Percentiles rank a stretch among this genome's conserved stretches.
Evolutionary conservation across 2,113 vertebrate species (phyloP).

Genomic region (Piprites chloris): DNA sequence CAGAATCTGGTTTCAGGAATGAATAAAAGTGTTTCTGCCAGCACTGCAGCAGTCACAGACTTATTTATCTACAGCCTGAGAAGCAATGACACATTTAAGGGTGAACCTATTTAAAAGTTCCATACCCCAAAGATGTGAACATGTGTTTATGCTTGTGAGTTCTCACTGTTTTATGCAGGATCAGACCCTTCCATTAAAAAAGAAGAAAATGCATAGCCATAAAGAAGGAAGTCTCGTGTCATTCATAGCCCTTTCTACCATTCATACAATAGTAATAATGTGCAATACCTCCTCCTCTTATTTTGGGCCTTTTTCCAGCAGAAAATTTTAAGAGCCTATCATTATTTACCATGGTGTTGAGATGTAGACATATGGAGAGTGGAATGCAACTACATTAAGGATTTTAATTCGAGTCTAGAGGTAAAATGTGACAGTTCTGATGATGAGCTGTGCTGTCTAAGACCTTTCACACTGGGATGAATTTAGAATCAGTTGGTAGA

Average conservation of each 20-base stretch:
- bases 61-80: not conserved
- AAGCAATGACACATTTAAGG: not conserved
- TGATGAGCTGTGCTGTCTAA: not conserved
- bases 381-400: not conserved
- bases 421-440: not conserved
- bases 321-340: not conserved
- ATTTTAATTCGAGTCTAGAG: constrained; percentile 4
- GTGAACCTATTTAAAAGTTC: not conserved
- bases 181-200: not conserved
- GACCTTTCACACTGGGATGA: not conserved
- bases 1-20: not conserved
- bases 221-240: not conserved
- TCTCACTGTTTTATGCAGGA: not conserved
- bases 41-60: not conserved
- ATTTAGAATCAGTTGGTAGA: not conserved
- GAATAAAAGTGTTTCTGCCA: not conserved
- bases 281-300: not conserved
- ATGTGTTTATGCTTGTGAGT: not conserved
- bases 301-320: not conserved
- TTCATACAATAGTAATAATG: not conserved
- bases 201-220: not conserved
- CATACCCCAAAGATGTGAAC: not conserved
- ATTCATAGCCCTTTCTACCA: not conserved
- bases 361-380: not conserved
- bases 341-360: not conserved